Base-by-base conservation (phyloP, 2,888 invertebrate species). In the Heliothis peltigera region DNA sequence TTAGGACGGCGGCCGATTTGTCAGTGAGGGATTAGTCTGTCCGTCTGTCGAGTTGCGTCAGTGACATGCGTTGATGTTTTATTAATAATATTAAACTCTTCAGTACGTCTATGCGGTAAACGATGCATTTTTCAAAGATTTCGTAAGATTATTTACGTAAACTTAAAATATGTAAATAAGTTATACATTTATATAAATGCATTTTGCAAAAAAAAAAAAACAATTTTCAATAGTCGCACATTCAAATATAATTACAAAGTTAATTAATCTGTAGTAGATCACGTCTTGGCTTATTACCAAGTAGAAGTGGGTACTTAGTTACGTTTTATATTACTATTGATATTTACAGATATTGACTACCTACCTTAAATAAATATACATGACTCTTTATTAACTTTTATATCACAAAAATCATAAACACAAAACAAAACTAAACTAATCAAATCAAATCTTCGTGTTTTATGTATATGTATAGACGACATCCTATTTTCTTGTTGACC, bases 21-120 rank as follows among this genome's bases (percentile, higher is more conserved):
- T 87, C 86, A 83, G 84, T 83, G 85, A 84, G 70, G 80, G 86
- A 89, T 89, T 87, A 86, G 76, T 77, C 71, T 60, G 79, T 65
- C 73, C 74, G 83, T 15, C 28, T 2, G 59, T 80, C 80, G 79
- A 63, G 70, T 89, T 88, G 82, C 88, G 68, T 83, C 86, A 87
- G 28, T 64, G 68, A 81, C 79, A 55, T 57, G 58, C 70, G 72
- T 19, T 77, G 70, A 80, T 77, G 72, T 65, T 79, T 70, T 80
- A 81, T 80, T 81, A 77, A 80, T 70, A 72, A 64, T 56, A 69
- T 71, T 61, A 64, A 72, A 66, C 54, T 53, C 19, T 63, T 49
- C 70, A 69, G 43, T 47, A 43, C 47, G 49, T 32, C 46, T 6
- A 4, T 21, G 47, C 25, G 25, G 42, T 42, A 54, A 43, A 62